These are phyloP conservation scores for Allolobophora icterica DNA, from an alignment of 2,888 invertebrate genomes.

Conservation along the genomic window DNA sequence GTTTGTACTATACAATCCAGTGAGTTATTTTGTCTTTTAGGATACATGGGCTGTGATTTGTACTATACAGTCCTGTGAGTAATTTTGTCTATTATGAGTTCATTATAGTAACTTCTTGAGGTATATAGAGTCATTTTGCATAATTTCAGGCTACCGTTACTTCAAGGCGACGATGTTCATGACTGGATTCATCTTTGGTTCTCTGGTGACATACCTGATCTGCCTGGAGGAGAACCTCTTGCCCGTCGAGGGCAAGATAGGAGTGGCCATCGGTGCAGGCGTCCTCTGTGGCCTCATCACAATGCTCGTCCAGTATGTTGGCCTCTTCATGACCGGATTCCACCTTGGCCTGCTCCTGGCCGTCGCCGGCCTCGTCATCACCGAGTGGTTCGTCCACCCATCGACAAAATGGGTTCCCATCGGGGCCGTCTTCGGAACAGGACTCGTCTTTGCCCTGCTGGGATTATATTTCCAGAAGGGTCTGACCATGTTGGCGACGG, in stretches of 20 bases:
- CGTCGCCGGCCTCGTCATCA: slow-evolving; percentile 62
- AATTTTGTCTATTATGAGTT: not conserved
- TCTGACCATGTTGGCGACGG: slow-evolving; percentile 77
- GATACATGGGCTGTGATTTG: too few species aligned
- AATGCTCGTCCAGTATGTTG: slow-evolving; percentile 82
- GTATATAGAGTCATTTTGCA: not conserved
- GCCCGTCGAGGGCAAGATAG: slow-evolving; percentile 74
- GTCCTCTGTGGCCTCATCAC: slow-evolving; percentile 80
- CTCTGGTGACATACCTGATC: slow-evolving; percentile 80
- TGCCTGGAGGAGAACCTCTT: slow-evolving; percentile 81
- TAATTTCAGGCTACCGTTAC: slow-evolving; percentile 78
- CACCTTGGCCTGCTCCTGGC: slow-evolving; percentile 74
- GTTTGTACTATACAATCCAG: not conserved
- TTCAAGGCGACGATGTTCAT: slow-evolving; percentile 87
- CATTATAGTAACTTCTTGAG: not conserved
- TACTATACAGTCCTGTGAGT: not conserved
- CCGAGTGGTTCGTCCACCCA: slow-evolving; percentile 71
- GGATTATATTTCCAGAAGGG: slow-evolving; percentile 80
- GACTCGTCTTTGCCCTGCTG: slow-evolving; percentile 75
- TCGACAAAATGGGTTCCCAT: slow-evolving; percentile 76
- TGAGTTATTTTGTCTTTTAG: not conserved
- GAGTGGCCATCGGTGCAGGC: slow-evolving; percentile 77
- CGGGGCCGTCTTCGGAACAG: slow-evolving; percentile 74
- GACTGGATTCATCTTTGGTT: slow-evolving; percentile 84
- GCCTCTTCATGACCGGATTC: slow-evolving; percentile 81